Evolutionary conservation across 2,888 invertebrate genomes (phyloP), one percentile per base, ranked within the genome.

Genomic region (Neria commutata): DNA sequence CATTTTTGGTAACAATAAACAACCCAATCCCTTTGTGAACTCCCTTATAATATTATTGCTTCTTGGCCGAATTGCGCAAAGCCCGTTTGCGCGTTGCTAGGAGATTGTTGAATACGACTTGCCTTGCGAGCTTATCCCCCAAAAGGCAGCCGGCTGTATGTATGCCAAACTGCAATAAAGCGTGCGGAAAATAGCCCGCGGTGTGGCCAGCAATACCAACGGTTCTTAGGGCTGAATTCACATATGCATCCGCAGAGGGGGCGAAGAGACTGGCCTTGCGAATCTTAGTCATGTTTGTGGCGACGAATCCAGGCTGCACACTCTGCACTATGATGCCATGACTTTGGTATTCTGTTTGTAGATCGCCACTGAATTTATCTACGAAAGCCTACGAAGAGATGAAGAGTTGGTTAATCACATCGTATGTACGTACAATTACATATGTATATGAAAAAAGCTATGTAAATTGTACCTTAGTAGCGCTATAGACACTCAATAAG

Each of bases 251-350:
- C 0, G 94, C 87, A 0, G 88, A 85, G 0, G 94, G 94, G 0
- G 92, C 90, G 83, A 93, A 87, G 81, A 89, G 84, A 0, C 89
- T 87, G 25, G 89, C 84, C 37, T 85, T 84, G n/a, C 86, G 85
- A 59, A 95, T 90, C 71, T 92, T 91, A 10, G 91, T 89, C 92
- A 95, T 93, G 75, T 95, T 95, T 0, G 95, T 94, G 21, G 93
- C 92, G 0, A 97, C 95, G 69, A 91, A 93, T 1, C 93, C 95
- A 0, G 96, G 96, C 58, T 90, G 83, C 0, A 96, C 84, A 74
- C 91, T 89, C 83, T 96, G 95, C 4, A 94, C 84, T 3, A 88
- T 85, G 23, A 94, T 88, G 1, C 92, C 92, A 42, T 86, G 83
- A 37, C 87, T 86, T 17, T 84, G 82, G 72, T 92, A 94, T 74